Evolutionary conservation across 2,888 invertebrate genomes (phyloP), one percentile per base, ranked within the genome.

Genomic region (Lithophane semibrunnea): DNA sequence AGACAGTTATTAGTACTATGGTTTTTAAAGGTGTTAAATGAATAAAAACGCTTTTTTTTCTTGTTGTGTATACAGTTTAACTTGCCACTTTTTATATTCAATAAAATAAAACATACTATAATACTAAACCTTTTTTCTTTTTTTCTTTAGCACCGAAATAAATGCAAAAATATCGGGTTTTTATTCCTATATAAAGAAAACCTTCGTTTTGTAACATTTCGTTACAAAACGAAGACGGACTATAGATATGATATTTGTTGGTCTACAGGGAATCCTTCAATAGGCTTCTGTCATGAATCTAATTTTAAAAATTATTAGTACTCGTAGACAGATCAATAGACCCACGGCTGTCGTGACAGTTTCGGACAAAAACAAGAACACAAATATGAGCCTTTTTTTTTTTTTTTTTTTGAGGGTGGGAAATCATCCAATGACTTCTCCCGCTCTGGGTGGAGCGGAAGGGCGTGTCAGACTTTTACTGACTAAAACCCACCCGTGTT

Each of bases 181-280:
- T 29, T 42, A 13, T 52, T 72, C 2, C 1, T 42, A n/a, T 16
- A 10, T 16, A 44, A 21, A 52, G n/a, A 24, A 52, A 42, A 42
- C 61, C 29, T 49, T 65, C 18, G 3, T 42, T 37, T 42, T 8
- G 0, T 12, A 42, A 24, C 3, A 24, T 74, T 54, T 47, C 7
- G 13, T 54, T n/a, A n/a, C n/a, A n/a, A n/a, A n/a, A n/a, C n/a
- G n/a, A n/a, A n/a, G n/a, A n/a, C 5, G 5, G 0, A 9, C 21
- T 4, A 42, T 24, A 21, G 3, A 13, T 10, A 37, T 37, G 37
- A 37, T 52, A 47, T 12, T 4, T 49, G 9, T 7, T 12, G 3
- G n/a, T 60, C 58, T 49, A 5, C 16, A 58, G 56, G 42, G 76
- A 75, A 65, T 65, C 0, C n/a, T 52, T 1, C 13, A 52, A 75